These are phyloP conservation scores for Diabrotica undecimpunctata DNA, from an alignment of 1,140 invertebrate species.

Conservation along the genomic window DNA sequence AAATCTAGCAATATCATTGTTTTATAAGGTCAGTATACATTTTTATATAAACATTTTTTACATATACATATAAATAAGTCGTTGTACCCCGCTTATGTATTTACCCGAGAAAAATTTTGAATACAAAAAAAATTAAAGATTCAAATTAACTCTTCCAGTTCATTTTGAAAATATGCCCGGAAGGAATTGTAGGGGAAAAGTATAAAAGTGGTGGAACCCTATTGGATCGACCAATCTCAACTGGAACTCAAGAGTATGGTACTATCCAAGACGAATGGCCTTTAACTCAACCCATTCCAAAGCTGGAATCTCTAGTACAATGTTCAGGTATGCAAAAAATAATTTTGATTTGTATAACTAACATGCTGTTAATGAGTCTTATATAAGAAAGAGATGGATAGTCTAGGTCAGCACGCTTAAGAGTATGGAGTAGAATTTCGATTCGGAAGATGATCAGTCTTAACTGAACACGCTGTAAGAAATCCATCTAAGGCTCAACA, in stretches of 20 bases:
- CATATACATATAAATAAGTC: no score
- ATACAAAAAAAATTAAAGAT: background rate
- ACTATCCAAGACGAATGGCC: slow-evolving; percentile 73
- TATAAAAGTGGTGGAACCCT: slow-evolving; percentile 53
- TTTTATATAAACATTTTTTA: no score
- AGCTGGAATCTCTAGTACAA: slow-evolving; percentile 72
- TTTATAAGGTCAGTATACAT: slow-evolving; percentile 64
- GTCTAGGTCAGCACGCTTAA: no score
- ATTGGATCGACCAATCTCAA: slow-evolving; percentile 61
- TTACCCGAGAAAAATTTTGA: background rate
- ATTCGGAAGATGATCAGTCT: no score
- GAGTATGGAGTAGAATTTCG: no score
- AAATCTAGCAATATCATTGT: slow-evolving; percentile 61
- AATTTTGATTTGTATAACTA: no score
- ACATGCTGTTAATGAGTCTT: no score
- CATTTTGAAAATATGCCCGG: slow-evolving; percentile 51
- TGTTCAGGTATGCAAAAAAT: slow-evolving; percentile 50
- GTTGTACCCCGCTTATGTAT: no score
- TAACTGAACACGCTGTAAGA: no score
- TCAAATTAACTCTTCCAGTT: slow-evolving; percentile 46
- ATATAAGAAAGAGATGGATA: no score
- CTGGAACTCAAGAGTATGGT: slow-evolving; percentile 68
- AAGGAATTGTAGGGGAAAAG: slow-evolving; percentile 45
- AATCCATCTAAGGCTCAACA: no score
- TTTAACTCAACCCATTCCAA: slow-evolving; percentile 70